Base-by-base conservation (phyloP, 2,888 invertebrate species). In the Proisotoma minuta region DNA sequence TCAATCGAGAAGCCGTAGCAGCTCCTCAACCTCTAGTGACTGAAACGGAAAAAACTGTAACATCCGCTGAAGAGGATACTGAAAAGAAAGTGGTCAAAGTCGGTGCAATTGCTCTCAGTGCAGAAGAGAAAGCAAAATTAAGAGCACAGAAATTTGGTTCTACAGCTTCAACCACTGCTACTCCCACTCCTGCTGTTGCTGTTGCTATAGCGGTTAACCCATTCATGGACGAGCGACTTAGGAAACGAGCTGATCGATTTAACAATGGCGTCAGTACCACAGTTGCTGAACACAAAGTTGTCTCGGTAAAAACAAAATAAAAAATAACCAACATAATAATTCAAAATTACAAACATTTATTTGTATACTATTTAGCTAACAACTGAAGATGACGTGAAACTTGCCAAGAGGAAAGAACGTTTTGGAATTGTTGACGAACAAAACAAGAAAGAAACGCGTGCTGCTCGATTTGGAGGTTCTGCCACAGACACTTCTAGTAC, bases 301-400 rank as follows among this genome's bases (percentile, higher is more conserved):
- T 52, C 4, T 52, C 52, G 27, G 52, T 52, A 28, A 23, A 18
- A 5, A 10, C 8, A 34, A n/a, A 10, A n/a, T 47, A 5, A 10
- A n/a, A 10, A 47, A 5, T 47, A 5, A 10, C 47, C 5, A 10
- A 10, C 12, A 47, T 20, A 20, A 47, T 47, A n/a, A 18, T 10
- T 8, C 47, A 8, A 47, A 5, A 47, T 5, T n/a, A 47, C 20
- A 10, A 47, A 18, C 20, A 47, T 47, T 10, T 47, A n/a, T n/a
- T 18, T 20, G 49, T 22, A 20, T 52, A 18, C 26, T 50, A 8
- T 50, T 24, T 18, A 52, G 52, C 52, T 52, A 8, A 52, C 52
- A 5, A 52, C 52, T 27, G 52, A 52, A 28, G 52, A 52, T 20
- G 52, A 52, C 20, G 52, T 52, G n/a, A 52, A 52, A 28, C n/a